Base-by-base conservation (phyloP, 92 coral and sea anemone species). In the Umimayanthus kanabou region DNA sequence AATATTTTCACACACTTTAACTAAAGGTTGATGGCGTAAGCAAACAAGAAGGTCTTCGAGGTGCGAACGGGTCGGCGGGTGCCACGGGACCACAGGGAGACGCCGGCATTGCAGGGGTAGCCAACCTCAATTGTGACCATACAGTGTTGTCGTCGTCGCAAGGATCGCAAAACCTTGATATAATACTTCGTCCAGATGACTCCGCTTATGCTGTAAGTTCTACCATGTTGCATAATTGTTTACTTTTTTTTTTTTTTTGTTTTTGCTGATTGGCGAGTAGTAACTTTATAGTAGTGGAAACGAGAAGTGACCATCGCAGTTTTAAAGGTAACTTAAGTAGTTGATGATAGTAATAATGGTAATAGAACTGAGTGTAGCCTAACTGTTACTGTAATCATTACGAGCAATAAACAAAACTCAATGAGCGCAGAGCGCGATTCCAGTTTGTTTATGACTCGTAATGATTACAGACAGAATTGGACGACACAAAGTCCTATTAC, bases 31-130 rank as follows among this genome's bases (percentile, higher is more conserved):
- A 47, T 67, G 66, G 33, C 4, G 77, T 45, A 4, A 82, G 39
- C 77, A 82, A 82, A 47, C 33, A 67, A 66, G 61, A 28, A n/a
- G 86, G 86, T 49, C 50, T 7, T 55, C 40, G 30, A 82, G 86
- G 86, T 28, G n/a, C 4, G 13, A 82, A 49, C 5, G 86, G 86
- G 13, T 50, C 64, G 8, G 55, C 77, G 2, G 86, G 86, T 7
- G 8, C 61, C 37, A 55, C 39, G 30, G 86, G 86, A 6, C 5
- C 26, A 22, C 55, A n/a, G 61, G 86, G 86, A 2, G 86, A 82
- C 77, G 37, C 10, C 37, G 86, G 86, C 5, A 18, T 6, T 13
- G 39, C 25, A 1, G 86, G 86, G n/a, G 76, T 57, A 67, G 43
- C 16, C 58, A 82, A 10, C 77, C 37, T 82, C n/a, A 82, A 14